These are phyloP conservation scores for Nemapogon koenigi DNA, from an alignment of 2,888 invertebrate genomes.

Conservation along the genomic window DNA sequence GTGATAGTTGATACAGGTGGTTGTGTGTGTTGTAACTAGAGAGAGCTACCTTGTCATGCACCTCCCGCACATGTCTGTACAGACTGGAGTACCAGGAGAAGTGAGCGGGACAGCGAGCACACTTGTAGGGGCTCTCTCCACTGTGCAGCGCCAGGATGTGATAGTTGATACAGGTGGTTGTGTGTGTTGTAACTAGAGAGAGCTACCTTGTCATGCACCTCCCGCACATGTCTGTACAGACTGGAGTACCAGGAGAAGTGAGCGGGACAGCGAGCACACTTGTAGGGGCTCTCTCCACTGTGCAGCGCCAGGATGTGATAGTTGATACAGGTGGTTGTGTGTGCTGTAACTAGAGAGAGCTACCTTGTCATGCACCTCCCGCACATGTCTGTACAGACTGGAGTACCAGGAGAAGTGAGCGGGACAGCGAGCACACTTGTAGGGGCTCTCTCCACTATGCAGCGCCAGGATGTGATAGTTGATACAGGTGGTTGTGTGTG, in stretches of 20 bases:
- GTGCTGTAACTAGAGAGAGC: no score
- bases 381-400: conserved; percentile 42
- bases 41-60: conserved; percentile 49
- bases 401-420: conserved; percentile 56
- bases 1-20: no score
- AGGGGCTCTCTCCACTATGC: conserved; percentile 49
- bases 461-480: conserved; percentile 53
- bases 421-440: conserved; percentile 37
- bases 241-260: conserved; percentile 55
- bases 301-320: conserved; percentile 56
- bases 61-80: conserved; percentile 44
- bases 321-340: no score
- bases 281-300: conserved; percentile 46
- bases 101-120: conserved; percentile 37
- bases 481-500: no score
- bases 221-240: conserved; percentile 44
- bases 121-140: conserved; percentile 44
- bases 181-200: no score
- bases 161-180: no score
- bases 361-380: conserved; percentile 52
- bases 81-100: conserved; percentile 57
- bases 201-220: conserved; percentile 50
- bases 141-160: conserved; percentile 55
- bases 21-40: no score
- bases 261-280: conserved; percentile 37